These are phyloP conservation scores for Myioborus miniatus DNA, from an alignment of 2,797 vertebrate species.

Conservation along the genomic window DNA sequence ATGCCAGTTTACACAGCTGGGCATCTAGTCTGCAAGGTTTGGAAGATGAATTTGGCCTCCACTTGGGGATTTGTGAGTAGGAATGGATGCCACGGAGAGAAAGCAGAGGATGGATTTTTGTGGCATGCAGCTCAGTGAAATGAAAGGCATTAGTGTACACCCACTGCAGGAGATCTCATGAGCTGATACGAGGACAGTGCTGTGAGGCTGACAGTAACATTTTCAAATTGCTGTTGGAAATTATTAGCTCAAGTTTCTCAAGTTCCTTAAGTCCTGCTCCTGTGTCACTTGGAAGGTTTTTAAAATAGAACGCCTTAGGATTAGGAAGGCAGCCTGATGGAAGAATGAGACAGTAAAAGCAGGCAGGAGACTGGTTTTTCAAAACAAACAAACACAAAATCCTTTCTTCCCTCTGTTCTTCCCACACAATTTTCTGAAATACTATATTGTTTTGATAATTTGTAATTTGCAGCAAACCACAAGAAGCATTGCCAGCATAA, in stretches of 20 bases:
- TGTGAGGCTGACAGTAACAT: not conserved
- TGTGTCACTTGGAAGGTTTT: not conserved
- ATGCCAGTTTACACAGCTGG: not conserved
- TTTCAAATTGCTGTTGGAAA: not conserved
- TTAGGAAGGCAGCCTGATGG: not conserved
- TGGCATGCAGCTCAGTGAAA: not conserved
- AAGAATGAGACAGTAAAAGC: not conserved
- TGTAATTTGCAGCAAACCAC: conserved; percentile 1
- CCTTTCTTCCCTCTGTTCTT: not conserved
- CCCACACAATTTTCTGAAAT: conserved; percentile 22
- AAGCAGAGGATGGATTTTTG: not conserved
- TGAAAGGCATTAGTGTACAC: not conserved
- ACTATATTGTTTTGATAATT: conserved; percentile 3
- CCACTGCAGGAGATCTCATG: not conserved
- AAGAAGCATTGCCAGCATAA: not conserved
- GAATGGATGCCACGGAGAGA: not conserved
- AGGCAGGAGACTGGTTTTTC: not conserved
- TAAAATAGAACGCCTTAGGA: not conserved
- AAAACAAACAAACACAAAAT: not conserved
- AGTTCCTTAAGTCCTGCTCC: not conserved
- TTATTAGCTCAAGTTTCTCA: not conserved
- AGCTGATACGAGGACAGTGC: not conserved
- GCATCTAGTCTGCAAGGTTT: not conserved
- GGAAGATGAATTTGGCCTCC: not conserved
- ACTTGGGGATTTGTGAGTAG: not conserved